Evolutionary conservation across 1,140 invertebrate genomes (phyloP).

Genomic region (Daktulosphaira vitifoliae): DNA sequence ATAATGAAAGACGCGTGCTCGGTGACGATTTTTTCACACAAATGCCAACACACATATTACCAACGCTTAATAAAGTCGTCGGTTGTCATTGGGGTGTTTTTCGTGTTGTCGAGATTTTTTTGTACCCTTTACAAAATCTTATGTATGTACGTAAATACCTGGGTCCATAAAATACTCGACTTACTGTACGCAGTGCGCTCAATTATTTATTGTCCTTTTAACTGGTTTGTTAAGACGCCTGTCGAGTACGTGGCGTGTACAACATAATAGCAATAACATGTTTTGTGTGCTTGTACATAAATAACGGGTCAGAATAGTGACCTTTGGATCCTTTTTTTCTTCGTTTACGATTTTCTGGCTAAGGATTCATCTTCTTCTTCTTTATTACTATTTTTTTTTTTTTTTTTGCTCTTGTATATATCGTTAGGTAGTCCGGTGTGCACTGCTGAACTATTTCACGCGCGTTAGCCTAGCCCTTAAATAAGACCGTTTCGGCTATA

Average conservation of each 20-base stretch:
- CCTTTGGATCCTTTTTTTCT: conserved; percentile 23
- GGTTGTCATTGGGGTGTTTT: conserved; percentile 19
- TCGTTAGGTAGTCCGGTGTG: conserved; percentile 22
- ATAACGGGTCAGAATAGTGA: conserved; percentile 16
- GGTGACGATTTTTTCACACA: neutral
- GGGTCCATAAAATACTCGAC: too few species aligned
- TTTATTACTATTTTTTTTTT: conserved; percentile 3
- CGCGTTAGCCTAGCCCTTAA: conserved; percentile 6
- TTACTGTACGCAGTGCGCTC: too few species aligned
- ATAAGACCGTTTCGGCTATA: too few species aligned
- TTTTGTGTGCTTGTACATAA: conserved; percentile 14
- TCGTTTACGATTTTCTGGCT: neutral
- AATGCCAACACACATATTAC: neutral
- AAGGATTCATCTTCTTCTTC: too few species aligned
- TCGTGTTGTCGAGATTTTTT: neutral
- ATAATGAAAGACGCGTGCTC: conserved; percentile 24
- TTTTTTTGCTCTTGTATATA: neutral
- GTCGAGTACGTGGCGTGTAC: too few species aligned
- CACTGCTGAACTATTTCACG: conserved; percentile 13
- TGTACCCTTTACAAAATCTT: neutral
- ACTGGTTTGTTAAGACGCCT: too few species aligned
- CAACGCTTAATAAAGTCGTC: conserved; percentile 7
- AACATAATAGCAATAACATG: too few species aligned
- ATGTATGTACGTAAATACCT: too few species aligned
- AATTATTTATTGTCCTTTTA: conserved; percentile 21